These are phyloP conservation scores for Percina caprodes DNA, from an alignment of 2,113 vertebrate species.

Conservation along the genomic window DNA sequence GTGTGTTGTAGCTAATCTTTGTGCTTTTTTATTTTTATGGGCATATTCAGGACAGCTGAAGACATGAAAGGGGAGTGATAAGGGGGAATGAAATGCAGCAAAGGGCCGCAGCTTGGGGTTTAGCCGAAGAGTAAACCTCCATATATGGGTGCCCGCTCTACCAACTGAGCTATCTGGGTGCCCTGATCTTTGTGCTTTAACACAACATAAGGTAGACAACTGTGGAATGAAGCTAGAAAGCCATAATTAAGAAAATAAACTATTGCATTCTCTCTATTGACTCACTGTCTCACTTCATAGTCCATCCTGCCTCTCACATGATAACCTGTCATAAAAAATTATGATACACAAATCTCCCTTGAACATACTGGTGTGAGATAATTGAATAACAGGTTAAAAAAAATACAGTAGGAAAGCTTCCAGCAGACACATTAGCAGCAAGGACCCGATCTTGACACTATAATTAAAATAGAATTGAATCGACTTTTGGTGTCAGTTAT, in stretches of 20 bases:
- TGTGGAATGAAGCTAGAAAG: constrained; percentile 4
- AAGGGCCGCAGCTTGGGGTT: too few species aligned
- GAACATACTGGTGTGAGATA: neutral
- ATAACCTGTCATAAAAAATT: neutral
- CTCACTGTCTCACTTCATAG: neutral
- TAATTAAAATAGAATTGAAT: too few species aligned
- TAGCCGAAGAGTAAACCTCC: too few species aligned
- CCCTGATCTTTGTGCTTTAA: neutral
- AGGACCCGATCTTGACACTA: neutral
- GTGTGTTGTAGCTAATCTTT: neutral
- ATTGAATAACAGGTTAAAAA: too few species aligned
- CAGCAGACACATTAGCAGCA: neutral
- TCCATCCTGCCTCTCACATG: constrained; percentile 4
- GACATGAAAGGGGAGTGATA: too few species aligned
- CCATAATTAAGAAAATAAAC: neutral
- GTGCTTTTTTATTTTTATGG: neutral
- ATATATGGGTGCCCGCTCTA: too few species aligned
- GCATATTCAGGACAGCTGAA: too few species aligned
- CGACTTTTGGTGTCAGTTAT: neutral
- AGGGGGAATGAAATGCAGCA: too few species aligned
- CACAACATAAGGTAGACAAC: neutral
- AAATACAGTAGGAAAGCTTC: neutral
- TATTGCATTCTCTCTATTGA: neutral
- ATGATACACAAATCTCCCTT: neutral
- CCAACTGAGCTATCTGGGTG: too few species aligned